Evolutionary conservation across 2,113 vertebrate species (phyloP), one percentile per base, ranked within the genome.

Genomic region (Columbina picui): DNA sequence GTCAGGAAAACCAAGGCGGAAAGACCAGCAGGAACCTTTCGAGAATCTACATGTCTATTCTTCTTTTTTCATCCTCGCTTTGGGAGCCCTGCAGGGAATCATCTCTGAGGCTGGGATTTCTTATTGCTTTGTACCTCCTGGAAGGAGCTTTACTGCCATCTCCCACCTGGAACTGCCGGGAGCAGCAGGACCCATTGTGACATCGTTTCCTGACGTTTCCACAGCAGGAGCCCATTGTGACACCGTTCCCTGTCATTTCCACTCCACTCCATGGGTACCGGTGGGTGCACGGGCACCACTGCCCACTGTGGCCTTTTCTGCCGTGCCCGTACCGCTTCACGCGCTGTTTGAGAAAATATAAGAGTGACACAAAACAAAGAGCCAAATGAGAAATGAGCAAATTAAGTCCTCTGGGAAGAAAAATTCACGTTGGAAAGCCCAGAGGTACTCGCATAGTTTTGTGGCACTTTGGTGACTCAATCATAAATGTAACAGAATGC

Each of bases 311-410:
- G n/a, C 47, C 38, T 59, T 17, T 57, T 47, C 47, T 12, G 1
- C 5, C 22, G 21, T 53, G 57, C n/a, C 82, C 9, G 1, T 38
- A 3, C 6, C 0, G 2, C 22, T 73, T 69, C 5, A 2, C 64
- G 7, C 1, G 1, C 52, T 41, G 16, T 80, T 21, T 68, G 45
- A 45, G 13, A 36, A 39, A 26, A 57, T 14, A 7, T n/a, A 1
- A 25, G 1, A 23, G 14, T 59, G 36, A 27, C 5, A 7, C 8
- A 27, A 55, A 52, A 52, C 45, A 10, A 27, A 34, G 39, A 86
- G n/a, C 17, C n/a, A 19, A 1, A 1, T n/a, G 9, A 63, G 63
- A 73, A 90, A 60, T 52, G 55, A n/a, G 39, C 55, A 45, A 67
- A 69, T 30, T 30, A 82, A 30, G 7, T 3, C 21, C 16, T 36